Evolutionary conservation across 2,888 invertebrate species (phyloP), one percentile per base, ranked within the genome.

Genomic region (Perithous albicinctus): DNA sequence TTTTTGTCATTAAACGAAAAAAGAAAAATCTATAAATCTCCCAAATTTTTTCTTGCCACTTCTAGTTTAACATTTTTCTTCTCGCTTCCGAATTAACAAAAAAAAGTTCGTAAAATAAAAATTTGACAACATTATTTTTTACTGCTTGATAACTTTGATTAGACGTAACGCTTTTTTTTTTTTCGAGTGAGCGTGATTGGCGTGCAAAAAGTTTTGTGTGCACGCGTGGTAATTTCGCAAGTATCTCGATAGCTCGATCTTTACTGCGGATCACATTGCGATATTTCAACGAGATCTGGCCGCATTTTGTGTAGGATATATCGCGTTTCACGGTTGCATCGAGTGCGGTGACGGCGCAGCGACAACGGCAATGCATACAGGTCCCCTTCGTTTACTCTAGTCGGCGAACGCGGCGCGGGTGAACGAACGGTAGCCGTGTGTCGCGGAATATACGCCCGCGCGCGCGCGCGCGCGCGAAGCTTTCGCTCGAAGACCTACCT

Each of bases 301-400:
- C 59, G 46, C 48, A 54, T 70, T 64, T 56, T 59, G 46, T 78
- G 46, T 48, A 43, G 80, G 73, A 78, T 78, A 84, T 82, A 84
- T 84, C 83, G 77, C 51, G 78, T 85, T 85, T 85, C 83, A 78
- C 73, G 69, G 85, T 78, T 82, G 78, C 82, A 85, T 83, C 83
- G 82, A 79, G 35, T 15, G 56, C 66, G 59, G 38, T 54, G 41
- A 59, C 64, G 66, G 46, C 51, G 12, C 12, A 7, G 43, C 61
- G 23, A 5, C 26, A 20, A 51, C 26, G 18, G 41, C 32, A 15
- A 56, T 59, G 54, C 4, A 12, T 10, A 69, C n/a, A n/a, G n/a
- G 72, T 80, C 77, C 46, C 64, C 54, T 63, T 80, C 23, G 35
- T 64, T 76, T 74, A 38, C n/a, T 56, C 32, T 51, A 51, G 26